Conservation (phyloP, 2,797 vertebrate species). For the Botia almorhae region DNA sequence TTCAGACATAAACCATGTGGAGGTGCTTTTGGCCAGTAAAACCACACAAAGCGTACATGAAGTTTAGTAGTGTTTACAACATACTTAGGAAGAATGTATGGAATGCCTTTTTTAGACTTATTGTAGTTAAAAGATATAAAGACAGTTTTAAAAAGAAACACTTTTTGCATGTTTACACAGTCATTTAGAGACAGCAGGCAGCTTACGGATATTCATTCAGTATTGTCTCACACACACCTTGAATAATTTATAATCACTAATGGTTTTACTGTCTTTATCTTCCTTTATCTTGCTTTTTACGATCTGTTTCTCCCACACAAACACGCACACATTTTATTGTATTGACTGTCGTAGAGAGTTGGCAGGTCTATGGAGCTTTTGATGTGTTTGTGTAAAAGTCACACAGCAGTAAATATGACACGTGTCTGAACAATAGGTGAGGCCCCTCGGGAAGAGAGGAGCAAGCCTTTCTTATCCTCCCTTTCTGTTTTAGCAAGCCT, state of each 20-base stretch:
- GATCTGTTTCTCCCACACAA: neutral
- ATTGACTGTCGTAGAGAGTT: neutral
- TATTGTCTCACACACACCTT: neutral
- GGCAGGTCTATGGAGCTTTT: neutral
- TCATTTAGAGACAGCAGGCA: constrained; percentile 10
- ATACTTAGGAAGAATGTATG: no score
- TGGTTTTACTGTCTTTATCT: neutral
- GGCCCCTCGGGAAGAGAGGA: neutral
- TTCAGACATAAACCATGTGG: constrained; percentile 42
- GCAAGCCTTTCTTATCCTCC: neutral
- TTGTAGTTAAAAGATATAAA: neutral
- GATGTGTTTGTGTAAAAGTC: constrained; percentile 13
- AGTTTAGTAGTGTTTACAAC: neutral
- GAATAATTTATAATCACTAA: constrained; percentile 29
- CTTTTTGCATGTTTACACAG: neutral
- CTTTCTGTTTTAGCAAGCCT: neutral
- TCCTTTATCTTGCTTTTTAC: neutral
- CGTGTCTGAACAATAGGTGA: neutral
- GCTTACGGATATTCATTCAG: neutral
- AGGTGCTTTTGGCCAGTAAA: constrained; percentile 6
- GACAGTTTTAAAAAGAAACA: constrained; percentile 3
- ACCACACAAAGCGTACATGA: constrained; percentile 47
- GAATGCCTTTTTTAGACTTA: neutral
- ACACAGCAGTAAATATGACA: constrained; percentile 18
- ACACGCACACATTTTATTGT: neutral